Base-by-base conservation (phyloP, 2,797 vertebrate species). In the Amblyopsis hoosieri region DNA sequence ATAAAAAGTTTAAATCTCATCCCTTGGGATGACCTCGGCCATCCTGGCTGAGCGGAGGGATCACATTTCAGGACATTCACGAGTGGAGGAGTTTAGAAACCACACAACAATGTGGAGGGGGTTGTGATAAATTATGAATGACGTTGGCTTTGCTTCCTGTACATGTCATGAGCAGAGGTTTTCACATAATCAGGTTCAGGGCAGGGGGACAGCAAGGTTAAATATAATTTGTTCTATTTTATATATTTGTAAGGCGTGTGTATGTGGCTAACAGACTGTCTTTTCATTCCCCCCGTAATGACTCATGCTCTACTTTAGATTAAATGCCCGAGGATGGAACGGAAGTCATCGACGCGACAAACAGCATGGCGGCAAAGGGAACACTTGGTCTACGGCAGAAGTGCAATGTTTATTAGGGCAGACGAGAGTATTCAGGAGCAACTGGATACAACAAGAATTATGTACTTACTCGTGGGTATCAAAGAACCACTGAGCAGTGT, bases 1-100 rank as follows among this genome's bases (percentile, higher is more conserved):
- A 70, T 79, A 64, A 83, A 73, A 85, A 79, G 78, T 81, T 76
- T 76, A 72, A 78, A 84, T 88, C 79, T 82, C 79, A 81, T 84
- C 74, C 60, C 57, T 29, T 7, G 70, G 60, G 62, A 55, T 4
- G 77, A 88, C 85, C 85, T 88, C 87, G 82, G 82, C 0, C n/a
- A 11, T 37, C 42, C 78, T 64, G 53, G 64, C 69, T 63, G 71
- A 74, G 70, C 75, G 12, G 66, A 13, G 72, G 81, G 74, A 88
- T 86, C 85, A 65, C 37, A 86, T 84, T 81, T 74, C 70, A 65
- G 72, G 11, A 19, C 9, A 2, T 9, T 42, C 37, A 17, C 12
- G 52, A 54, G 51, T 11, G 51, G 11, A 31, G 52, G 58, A 71
- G 64, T 14, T 69, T 80, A 71, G 69, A 85, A 83, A 85, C 76